Evolutionary conservation across 2,113 vertebrate species (phyloP).

Genomic region (Edolisoma coerulescens): DNA sequence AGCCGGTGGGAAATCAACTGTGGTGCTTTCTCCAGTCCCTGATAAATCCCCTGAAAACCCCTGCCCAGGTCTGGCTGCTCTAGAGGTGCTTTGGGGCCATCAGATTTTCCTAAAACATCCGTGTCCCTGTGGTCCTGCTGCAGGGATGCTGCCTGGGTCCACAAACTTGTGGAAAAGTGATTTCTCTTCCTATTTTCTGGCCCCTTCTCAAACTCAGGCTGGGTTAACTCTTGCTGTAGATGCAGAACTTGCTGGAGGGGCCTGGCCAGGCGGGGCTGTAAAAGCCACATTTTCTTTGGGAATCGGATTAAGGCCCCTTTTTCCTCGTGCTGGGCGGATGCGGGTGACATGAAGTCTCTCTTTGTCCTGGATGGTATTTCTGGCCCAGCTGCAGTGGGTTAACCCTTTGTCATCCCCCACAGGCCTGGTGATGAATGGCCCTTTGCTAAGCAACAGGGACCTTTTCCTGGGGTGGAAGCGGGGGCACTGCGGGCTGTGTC

Average conservation of each 20-base stretch:
- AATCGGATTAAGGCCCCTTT: slow-evolving; percentile 40
- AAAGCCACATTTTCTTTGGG: slow-evolving; percentile 56
- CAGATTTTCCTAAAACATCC: background rate
- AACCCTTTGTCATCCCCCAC: slow-evolving; percentile 33
- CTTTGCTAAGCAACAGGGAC: background rate
- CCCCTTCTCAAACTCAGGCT: background rate
- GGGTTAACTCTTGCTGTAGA: background rate
- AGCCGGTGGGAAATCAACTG: background rate
- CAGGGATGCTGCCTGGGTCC: background rate
- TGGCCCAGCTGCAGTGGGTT: slow-evolving; percentile 50
- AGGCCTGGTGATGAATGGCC: background rate
- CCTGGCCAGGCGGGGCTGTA: background rate
- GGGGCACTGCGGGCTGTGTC: background rate
- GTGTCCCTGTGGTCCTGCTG: background rate
- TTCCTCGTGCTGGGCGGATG: background rate
- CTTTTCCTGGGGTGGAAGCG: background rate
- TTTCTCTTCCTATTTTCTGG: background rate
- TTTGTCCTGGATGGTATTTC: slow-evolving; percentile 39
- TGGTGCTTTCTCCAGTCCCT: background rate
- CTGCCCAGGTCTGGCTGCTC: background rate
- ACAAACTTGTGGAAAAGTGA: background rate
- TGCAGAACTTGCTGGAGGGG: background rate
- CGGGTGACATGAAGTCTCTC: slow-evolving; percentile 7
- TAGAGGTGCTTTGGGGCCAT: background rate
- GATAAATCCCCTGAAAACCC: background rate